A percentile compares a stretch with the other conserved stretches of the same genome.
Conservation (phyloP, 2,797 vertebrate species). For the Pipistrellus nathusii region DNA sequence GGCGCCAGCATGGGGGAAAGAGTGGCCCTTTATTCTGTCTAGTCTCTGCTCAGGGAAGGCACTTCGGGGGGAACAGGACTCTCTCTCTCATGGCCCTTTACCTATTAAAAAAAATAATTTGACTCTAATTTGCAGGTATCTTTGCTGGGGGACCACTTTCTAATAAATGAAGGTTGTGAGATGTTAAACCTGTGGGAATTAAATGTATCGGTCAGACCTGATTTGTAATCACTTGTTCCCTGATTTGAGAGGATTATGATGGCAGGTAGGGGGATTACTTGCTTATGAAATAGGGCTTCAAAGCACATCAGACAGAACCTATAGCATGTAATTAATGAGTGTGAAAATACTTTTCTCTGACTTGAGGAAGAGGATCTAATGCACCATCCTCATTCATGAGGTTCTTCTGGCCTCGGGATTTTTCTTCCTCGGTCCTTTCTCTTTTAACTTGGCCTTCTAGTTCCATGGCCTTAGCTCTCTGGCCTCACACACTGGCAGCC, state of each 20-base stretch:
- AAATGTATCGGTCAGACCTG: not conserved
- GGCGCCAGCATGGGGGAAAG: not conserved
- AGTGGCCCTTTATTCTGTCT: not conserved
- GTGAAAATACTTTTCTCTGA: conserved; percentile 15
- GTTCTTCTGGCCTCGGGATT: not conserved
- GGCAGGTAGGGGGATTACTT: not conserved
- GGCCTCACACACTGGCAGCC: conserved; percentile 57
- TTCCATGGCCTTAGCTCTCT: not conserved
- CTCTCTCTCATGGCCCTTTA: not conserved
- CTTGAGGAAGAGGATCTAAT: not conserved
- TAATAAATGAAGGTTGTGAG: conserved; percentile 29
- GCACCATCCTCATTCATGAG: not conserved
- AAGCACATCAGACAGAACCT: not conserved
- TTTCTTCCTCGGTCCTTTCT: not conserved
- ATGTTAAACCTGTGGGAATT: not conserved
- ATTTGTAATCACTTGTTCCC: conserved; percentile 1
- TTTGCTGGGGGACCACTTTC: conserved; percentile 11
- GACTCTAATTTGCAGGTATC: conserved; percentile 22
- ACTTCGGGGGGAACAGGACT: not conserved
- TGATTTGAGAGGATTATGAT: not conserved
- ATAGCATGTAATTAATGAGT: conserved; percentile 27
- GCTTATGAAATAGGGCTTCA: conserved; percentile 46
- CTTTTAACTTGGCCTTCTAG: conserved; percentile 2
- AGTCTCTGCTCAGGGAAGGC: not conserved
- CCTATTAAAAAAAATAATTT: not conserved